Evolutionary conservation across 2,888 invertebrate genomes (phyloP), one percentile per base, ranked within the genome.

Genomic region (Elysia crispata): DNA sequence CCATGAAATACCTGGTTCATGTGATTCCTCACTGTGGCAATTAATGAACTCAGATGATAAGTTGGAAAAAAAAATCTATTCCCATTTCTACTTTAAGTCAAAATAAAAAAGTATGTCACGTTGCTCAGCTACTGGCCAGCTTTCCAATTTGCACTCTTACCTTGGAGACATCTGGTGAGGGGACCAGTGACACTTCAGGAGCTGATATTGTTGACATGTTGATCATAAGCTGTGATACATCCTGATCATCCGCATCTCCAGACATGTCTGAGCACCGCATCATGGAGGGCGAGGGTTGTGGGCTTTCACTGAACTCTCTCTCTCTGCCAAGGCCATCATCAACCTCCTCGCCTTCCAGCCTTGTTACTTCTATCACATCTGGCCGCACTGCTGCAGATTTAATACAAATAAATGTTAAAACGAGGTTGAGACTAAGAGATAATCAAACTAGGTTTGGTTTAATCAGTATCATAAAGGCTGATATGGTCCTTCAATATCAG

Each of bases 131-230:
- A n/a, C n/a, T n/a, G n/a, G n/a, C n/a, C n/a, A n/a, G n/a, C n/a
- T 41, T 41, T 41, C 41, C 60, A 60, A 60, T 60, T 6, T 5
- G 25, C 8, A 23, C 5, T 6, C 79, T 76, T 77, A 89, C 89
- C 87, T 89, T 90, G 73, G 85, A 86, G 76, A 89, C 86, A 81
- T 89, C 89, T 50, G 89, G 89, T 20, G 89, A 90, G 18, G 89
- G 89, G 76, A 89, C 87, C 57, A 89, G 84, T 5, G 89, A 90
- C 33, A 90, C 89, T 77, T 90, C 89, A n/a, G 89, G 89, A 73
- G 89, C 89, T 13, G 89, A 90, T 33, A 87, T 86, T 0, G 89
- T 90, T 60, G 88, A 88, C 23, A 85, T 86, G 74, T 87, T 89
- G 82, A 87, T 85, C 70, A 84, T 83, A 15, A 86, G 84, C 41